These are phyloP conservation scores for Erinaceus europaeus DNA, from an alignment of 2,113 vertebrate species.

Conservation along the genomic window DNA sequence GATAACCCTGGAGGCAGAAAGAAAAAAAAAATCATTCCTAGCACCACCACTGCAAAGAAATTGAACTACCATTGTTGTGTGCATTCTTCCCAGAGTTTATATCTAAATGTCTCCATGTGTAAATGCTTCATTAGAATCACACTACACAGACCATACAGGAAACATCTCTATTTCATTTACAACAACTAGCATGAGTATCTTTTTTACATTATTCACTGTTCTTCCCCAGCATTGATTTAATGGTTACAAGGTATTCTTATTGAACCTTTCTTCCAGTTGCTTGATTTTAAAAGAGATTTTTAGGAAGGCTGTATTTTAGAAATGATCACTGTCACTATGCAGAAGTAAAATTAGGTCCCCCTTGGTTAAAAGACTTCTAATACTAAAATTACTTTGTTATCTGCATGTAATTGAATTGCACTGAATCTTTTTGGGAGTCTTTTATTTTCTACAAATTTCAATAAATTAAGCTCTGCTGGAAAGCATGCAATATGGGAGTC, in stretches of 20 bases:
- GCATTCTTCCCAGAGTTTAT: no score
- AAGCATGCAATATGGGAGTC: neutral
- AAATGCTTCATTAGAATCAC: neutral
- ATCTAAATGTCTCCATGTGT: neutral
- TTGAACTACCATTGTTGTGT: neutral
- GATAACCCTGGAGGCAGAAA: no score
- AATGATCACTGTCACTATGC: neutral
- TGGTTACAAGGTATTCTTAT: neutral
- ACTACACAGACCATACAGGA: neutral
- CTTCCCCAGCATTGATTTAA: neutral
- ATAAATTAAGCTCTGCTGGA: neutral
- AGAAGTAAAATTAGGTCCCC: neutral
- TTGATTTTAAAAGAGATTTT: neutral
- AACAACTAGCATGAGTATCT: neutral
- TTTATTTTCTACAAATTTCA: neutral
- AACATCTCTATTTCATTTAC: neutral
- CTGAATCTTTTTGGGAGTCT: neutral
- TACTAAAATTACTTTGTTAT: neutral
- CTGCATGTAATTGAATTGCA: constrained; percentile 24
- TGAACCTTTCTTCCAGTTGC: neutral
- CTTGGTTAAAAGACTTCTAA: neutral
- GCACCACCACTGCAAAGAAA: neutral
- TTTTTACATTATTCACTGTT: neutral
- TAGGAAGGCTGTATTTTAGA: neutral
- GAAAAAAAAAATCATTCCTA: neutral